These are phyloP conservation scores for Phaedon cochleariae DNA, from an alignment of 2,888 invertebrate species.

Conservation along the genomic window DNA sequence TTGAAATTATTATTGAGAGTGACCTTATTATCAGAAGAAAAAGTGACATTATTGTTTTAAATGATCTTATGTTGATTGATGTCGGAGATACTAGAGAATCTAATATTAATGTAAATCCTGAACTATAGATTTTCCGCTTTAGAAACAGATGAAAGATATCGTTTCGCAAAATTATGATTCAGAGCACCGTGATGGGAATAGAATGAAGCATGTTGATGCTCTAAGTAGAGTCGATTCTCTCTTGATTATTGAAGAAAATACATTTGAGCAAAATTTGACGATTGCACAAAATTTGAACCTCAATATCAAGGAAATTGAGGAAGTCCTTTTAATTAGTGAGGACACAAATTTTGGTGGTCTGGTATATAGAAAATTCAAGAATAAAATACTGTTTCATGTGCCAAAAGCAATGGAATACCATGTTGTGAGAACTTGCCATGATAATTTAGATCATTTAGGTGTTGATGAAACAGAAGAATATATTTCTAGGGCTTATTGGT, in stretches of 20 bases:
- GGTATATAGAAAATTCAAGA: slow-evolving; percentile 10
- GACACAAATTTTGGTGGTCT: too few relatives aligned
- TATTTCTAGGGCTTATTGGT: slow-evolving; percentile 10
- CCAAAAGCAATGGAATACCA: slow-evolving; percentile 18
- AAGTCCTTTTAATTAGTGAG: too few relatives aligned
- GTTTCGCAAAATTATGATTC: too few relatives aligned
- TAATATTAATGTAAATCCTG: neutral
- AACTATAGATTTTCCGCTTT: neutral
- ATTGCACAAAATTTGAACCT: too few relatives aligned
- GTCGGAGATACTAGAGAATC: neutral
- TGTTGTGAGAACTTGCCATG: slow-evolving; percentile 9
- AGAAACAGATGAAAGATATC: neutral
- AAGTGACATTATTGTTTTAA: neutral
- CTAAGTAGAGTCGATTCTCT: too few relatives aligned
- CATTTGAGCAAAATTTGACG: too few relatives aligned
- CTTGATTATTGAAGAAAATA: too few relatives aligned
- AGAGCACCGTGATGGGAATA: too few relatives aligned
- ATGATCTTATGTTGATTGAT: slow-evolving; percentile 1
- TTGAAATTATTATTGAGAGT: neutral
- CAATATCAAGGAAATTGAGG: too few relatives aligned
- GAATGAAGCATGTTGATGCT: too few relatives aligned
- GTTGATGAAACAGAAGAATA: slow-evolving; percentile 17
- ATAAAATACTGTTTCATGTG: slow-evolving; percentile 9
- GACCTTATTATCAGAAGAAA: neutral
- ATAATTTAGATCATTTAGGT: slow-evolving; percentile 17